Evolutionary conservation across 2,888 invertebrate genomes (phyloP).

Genomic region (Tinea pellionella): DNA sequence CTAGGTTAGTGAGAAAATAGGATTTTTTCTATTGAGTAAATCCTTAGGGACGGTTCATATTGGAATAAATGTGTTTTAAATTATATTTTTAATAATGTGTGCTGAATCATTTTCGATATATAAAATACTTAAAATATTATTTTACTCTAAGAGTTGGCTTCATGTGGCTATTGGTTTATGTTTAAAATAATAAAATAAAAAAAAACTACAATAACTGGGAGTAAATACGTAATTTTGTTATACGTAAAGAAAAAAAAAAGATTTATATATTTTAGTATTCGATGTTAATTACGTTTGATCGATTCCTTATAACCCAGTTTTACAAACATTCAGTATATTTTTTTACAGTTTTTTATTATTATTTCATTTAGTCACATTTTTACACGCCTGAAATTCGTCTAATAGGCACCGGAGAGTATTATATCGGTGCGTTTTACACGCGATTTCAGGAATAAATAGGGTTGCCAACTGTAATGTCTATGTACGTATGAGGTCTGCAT

Average conservation of each 20-base stretch:
- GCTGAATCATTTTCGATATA: neutral
- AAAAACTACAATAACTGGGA: neutral
- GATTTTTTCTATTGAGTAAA: constrained; percentile 47
- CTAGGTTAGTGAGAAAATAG: constrained; percentile 60
- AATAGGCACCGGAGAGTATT: neutral
- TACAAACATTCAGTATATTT: neutral
- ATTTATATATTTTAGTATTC: neutral
- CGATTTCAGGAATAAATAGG: neutral
- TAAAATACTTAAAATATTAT: neutral
- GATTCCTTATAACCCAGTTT: neutral
- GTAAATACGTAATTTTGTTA: neutral
- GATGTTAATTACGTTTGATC: neutral
- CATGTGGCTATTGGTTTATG: constrained; percentile 6
- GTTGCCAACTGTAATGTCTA: no score
- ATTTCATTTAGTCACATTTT: neutral
- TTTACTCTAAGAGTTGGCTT: constrained; percentile 3
- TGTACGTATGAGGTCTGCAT: no score
- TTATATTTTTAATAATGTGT: constrained; percentile 4
- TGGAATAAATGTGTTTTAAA: constrained; percentile 18
- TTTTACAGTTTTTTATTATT: neutral
- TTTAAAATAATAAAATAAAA: neutral
- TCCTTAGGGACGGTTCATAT: constrained; percentile 25
- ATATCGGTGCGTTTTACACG: neutral
- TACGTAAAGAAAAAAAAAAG: neutral
- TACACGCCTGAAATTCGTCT: neutral